Evolutionary conservation across 2,888 invertebrate genomes (phyloP).

Genomic region (Synergus japonicus): DNA sequence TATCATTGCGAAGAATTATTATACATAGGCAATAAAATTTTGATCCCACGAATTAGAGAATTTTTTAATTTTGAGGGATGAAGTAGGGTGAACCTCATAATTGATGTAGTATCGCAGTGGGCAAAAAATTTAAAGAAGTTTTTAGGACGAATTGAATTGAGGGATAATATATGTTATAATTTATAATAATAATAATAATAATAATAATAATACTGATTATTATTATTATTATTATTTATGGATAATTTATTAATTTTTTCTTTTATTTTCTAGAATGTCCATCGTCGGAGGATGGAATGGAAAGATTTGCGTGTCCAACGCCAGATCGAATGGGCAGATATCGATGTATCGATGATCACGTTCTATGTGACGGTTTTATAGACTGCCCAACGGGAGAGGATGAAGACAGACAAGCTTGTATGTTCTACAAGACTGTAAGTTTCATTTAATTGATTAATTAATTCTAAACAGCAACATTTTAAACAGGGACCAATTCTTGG

Average conservation of each 20-base stretch:
- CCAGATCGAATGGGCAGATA: slow-evolving; percentile 94
- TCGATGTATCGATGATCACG: slow-evolving; percentile 97
- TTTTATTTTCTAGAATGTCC: slow-evolving; percentile 88
- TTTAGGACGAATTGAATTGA: too few relatives aligned
- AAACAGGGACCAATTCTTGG: too few relatives aligned
- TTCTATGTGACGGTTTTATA: slow-evolving; percentile 95
- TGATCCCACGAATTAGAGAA: too few relatives aligned
- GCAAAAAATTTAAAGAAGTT: too few relatives aligned
- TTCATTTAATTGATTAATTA: slow-evolving; percentile 10
- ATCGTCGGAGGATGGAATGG: slow-evolving; percentile 95
- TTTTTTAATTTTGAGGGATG: too few relatives aligned
- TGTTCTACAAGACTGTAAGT: slow-evolving; percentile 98
- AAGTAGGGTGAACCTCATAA: too few relatives aligned
- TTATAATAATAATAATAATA: background rate
- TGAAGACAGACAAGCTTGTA: slow-evolving; percentile 94
- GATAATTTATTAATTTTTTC: slow-evolving; percentile 23
- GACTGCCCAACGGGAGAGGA: slow-evolving; percentile 96
- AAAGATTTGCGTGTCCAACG: slow-evolving; percentile 95
- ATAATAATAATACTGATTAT: background rate
- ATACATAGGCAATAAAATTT: too few relatives aligned
- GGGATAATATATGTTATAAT: too few relatives aligned
- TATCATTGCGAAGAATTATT: too few relatives aligned
- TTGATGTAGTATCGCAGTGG: too few relatives aligned
- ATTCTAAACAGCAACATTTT: too few relatives aligned
- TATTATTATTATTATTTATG: background rate